Base-by-base conservation (phyloP, 1,140 invertebrate species). In the Chlorops oryzae region DNA sequence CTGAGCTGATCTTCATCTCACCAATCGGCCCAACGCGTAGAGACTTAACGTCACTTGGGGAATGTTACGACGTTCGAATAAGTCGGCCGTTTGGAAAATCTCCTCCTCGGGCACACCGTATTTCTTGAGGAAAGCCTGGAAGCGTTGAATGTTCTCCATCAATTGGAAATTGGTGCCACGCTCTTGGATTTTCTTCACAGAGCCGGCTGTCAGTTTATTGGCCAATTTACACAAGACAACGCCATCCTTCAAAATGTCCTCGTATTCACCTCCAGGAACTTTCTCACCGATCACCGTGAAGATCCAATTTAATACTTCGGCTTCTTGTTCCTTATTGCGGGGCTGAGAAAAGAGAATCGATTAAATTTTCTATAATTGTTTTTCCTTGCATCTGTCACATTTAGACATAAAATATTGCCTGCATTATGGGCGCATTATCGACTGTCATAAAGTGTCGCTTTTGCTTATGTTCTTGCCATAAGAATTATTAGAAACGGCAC, bases 91-190 rank as follows among this genome's bases (percentile, higher is more conserved):
- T 76, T 98, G 95, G 81, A 99, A 99, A 59, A 97, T 92, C 79
- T 99, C 95, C 70, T 95, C 90, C 63, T 96, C 88, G 27, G 88
- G 93, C 10, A 98, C 88, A 18, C 95, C 96, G 66, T 96, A 96
- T 52, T 88, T 86, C 74, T 92, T 94, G 34, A 88, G 82, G 0
- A 88, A 92, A 15, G 88, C 88, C 78, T 97, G 93, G 78, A 98
- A 97, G 75, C 89, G 84, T 73, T 95, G 90, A 62, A 98, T 88
- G 72, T 99, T 99, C 75, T 99, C 94, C 94, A 98, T 98, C 55
- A 98, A 79, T 60, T 96, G 94, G 75, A 99, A 99, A 59, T 96
- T 96, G 21, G 92, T 94, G 59, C 95, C 95, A 61, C 88, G 92
- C 37, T 86, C 82, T 74, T 97, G 93, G 52, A 98, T 97, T 74